These are phyloP conservation scores for Romanogobio albipinnatus DNA, from an alignment of 2,113 vertebrate genomes.

Conservation along the genomic window DNA sequence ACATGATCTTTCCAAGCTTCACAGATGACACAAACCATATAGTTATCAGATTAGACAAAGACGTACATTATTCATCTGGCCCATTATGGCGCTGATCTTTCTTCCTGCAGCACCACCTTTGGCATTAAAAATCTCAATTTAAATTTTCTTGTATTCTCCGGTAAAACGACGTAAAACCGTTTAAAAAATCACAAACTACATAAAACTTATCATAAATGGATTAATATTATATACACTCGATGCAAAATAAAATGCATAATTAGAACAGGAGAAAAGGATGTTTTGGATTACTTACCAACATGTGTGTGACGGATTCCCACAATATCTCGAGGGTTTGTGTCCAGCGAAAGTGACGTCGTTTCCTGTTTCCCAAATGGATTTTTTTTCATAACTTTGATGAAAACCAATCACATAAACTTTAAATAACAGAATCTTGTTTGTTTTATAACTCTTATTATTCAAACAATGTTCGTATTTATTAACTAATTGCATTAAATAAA, in stretches of 20 bases:
- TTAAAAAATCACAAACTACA: no score
- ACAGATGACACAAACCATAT: no score
- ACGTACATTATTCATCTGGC: background rate
- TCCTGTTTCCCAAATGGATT: background rate
- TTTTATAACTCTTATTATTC: background rate
- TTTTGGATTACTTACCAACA: background rate
- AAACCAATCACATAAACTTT: background rate
- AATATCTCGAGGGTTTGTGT: background rate
- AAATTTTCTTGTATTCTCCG: no score
- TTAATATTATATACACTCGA: no score
- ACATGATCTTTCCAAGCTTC: background rate
- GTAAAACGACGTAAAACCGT: no score
- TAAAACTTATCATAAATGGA: no score
- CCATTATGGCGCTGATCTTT: constrained; percentile 1
- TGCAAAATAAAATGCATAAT: no score
- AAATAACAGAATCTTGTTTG: background rate
- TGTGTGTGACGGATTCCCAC: background rate
- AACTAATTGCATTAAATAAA: background rate
- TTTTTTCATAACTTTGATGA: background rate
- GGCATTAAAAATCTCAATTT: constrained; percentile 20
- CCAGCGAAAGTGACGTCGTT: background rate
- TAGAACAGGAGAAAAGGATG: background rate
- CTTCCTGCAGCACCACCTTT: constrained; percentile 19
- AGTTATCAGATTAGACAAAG: background rate
- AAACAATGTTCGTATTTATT: no score